phyloP scores from a whole-genome alignment of 2,113 vertebrate species.

The Tricholaema leucomelas region DNA sequence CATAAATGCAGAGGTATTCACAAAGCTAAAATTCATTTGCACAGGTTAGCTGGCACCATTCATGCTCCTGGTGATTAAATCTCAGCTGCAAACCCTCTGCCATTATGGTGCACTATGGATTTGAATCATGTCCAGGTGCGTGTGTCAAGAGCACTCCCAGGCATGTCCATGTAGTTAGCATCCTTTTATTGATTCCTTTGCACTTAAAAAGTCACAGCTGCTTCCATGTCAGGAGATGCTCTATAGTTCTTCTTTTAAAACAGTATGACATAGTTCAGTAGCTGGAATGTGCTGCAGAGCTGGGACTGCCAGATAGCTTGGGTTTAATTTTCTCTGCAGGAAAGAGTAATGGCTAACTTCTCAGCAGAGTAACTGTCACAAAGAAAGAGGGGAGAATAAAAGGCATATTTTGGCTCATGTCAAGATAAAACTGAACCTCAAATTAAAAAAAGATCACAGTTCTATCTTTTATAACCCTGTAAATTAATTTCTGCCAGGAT shows the following conservation, averaged over 20 bases:
- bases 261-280: conserved; percentile 63
- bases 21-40: neutral
- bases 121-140: neutral
- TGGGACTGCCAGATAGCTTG: conserved; percentile 59
- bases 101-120: neutral
- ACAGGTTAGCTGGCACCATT: neutral
- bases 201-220: conserved; percentile 65
- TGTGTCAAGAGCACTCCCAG: conserved; percentile 20
- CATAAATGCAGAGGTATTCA: neutral
- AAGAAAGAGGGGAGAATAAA: conserved; percentile 51
- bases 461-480: conserved; percentile 37
- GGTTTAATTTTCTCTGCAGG: conserved; percentile 71
- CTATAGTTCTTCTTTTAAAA: conserved; percentile 61
- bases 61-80: neutral
- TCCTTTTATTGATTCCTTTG: conserved; percentile 51
- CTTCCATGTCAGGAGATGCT: conserved; percentile 54
- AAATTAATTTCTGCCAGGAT: conserved; percentile 38
- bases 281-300: conserved; percentile 55
- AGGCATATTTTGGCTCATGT: conserved; percentile 58
- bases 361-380: conserved; percentile 56
- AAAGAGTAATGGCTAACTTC: conserved; percentile 66
- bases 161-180: conserved; percentile 23
- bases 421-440: conserved; percentile 47
- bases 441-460: neutral
- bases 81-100: neutral